Percentiles rank a stretch among this genome's conserved stretches.
These are phyloP conservation scores for Nothoprocta pentlandii DNA, from an alignment of 2,113 vertebrate genomes.

Conservation along the genomic window DNA sequence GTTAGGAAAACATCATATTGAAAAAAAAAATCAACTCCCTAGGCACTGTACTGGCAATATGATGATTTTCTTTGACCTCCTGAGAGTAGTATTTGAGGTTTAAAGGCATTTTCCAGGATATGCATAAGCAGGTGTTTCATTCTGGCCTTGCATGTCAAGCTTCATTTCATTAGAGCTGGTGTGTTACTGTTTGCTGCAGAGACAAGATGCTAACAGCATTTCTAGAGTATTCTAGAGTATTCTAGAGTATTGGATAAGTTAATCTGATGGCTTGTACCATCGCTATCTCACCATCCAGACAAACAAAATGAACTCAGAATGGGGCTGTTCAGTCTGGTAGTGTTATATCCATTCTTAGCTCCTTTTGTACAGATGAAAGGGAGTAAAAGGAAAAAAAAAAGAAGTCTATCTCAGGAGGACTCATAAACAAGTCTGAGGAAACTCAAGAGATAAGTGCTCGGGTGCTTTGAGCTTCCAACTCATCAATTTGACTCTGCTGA, in stretches of 20 bases:
- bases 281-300: too few relatives aligned
- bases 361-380: neutral
- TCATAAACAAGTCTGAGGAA: neutral
- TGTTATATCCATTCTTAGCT: neutral
- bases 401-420: neutral
- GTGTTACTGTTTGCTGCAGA: neutral
- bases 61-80: neutral
- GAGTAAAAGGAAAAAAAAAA: neutral
- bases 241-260: neutral
- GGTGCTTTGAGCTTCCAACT: neutral
- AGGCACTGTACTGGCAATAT: neutral
- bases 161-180: neutral
- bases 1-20: neutral
- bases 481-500: neutral
- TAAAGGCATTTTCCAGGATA: neutral
- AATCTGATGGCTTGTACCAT: neutral
- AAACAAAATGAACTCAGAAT: neutral
- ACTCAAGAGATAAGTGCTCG: neutral
- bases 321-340: neutral
- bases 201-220: neutral
- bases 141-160: neutral
- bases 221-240: neutral
- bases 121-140: neutral
- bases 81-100: neutral
- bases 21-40: neutral